phyloP scores from a whole-genome alignment of 2,888 invertebrate genomes.

The Cryptocheilus praepositus region DNA sequence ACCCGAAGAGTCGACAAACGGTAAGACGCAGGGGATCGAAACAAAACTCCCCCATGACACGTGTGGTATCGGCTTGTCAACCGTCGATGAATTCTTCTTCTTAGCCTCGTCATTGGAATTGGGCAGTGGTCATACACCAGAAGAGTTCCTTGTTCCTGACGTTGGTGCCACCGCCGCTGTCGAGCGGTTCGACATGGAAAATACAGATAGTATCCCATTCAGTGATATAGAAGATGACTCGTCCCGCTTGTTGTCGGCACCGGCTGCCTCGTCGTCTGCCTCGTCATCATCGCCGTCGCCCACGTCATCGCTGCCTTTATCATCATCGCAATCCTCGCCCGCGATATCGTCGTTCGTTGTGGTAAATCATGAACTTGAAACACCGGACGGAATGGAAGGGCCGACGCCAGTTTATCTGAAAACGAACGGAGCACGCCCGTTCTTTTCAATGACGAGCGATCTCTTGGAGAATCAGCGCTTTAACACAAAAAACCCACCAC shows the following conservation, averaged over 20 bases:
- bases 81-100: not conserved
- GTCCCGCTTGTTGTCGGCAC: too few species aligned
- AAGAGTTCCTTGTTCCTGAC: conserved; percentile 21
- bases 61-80: not conserved
- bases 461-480: too few species aligned
- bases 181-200: conserved; percentile 4
- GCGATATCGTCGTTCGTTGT: conserved; percentile 59
- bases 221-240: too few species aligned
- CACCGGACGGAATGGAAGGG: conserved; percentile 68
- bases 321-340: conserved; percentile 38
- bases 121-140: conserved; percentile 50
- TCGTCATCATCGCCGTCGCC: too few species aligned
- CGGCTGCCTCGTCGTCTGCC: too few species aligned
- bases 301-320: too few species aligned
- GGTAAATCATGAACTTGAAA: conserved; percentile 67
- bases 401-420: conserved; percentile 66
- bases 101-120: conserved; percentile 37
- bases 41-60: conserved; percentile 13
- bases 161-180: conserved; percentile 8
- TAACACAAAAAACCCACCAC: too few species aligned
- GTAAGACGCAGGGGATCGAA: too few species aligned
- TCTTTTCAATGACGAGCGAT: too few species aligned
- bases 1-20: conserved; percentile 6
- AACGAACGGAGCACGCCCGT: not conserved
- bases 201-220: too few species aligned